Conservation (phyloP, 2,888 invertebrate genomes). For the Tachystola acroxantha region DNA sequence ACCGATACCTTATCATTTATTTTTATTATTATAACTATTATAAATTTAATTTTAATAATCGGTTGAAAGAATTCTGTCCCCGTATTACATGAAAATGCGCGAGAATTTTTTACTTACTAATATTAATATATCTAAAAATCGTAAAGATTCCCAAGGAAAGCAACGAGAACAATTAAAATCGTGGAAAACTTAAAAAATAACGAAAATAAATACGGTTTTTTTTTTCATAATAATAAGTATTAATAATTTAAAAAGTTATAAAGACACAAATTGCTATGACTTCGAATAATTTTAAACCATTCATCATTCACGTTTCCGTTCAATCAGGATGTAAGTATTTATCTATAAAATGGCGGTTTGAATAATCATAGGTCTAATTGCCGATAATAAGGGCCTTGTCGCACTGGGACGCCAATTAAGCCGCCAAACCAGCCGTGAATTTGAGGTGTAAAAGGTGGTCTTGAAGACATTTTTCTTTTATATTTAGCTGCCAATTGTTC, state of each 20-base stretch:
- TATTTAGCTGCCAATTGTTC: too few species aligned
- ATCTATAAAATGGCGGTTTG: not conserved
- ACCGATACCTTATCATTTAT: conserved; percentile 8
- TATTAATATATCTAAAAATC: conserved; percentile 39
- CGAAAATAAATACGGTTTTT: conserved; percentile 69
- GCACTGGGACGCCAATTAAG: too few species aligned
- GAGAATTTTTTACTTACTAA: conserved; percentile 56
- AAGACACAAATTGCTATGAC: conserved; percentile 36
- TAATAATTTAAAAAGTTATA: conserved; percentile 33
- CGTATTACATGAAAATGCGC: conserved; percentile 36
- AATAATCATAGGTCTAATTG: too few species aligned
- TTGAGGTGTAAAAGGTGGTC: too few species aligned
- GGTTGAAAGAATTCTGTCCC: conserved; percentile 33
- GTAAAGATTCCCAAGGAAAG: conserved; percentile 74
- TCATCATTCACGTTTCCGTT: not conserved
- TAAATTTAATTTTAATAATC: conserved; percentile 1
- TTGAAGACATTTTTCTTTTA: too few species aligned
- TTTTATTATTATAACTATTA: not conserved
- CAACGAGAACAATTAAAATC: conserved; percentile 76
- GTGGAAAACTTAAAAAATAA: conserved; percentile 75
- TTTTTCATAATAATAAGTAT: too few species aligned
- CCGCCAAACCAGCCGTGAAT: too few species aligned
- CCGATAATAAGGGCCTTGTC: not conserved
- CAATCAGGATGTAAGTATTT: not conserved
- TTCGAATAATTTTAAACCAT: conserved; percentile 8